Conservation (phyloP, 2,888 invertebrate genomes). For the Sphinx pinastri region DNA sequence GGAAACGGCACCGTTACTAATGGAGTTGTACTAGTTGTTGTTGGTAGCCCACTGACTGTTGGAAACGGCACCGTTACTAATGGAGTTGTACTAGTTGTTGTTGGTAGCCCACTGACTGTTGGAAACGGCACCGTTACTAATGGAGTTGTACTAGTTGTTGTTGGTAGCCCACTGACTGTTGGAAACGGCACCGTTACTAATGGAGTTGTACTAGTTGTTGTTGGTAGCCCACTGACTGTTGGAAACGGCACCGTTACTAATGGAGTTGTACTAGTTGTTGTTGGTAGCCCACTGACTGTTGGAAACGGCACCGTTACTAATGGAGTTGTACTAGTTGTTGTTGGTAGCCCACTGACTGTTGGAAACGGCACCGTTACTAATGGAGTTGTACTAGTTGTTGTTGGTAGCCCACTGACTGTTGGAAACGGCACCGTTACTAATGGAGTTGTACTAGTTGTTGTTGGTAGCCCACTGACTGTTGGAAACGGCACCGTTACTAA, state of each 20-base stretch:
- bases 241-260: constrained; percentile 29
- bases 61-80: constrained; percentile 27
- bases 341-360: not conserved
- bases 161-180: not conserved
- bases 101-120: not conserved
- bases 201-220: constrained; percentile 9
- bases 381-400: constrained; percentile 15
- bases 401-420: not conserved
- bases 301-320: constrained; percentile 27
- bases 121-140: no score
- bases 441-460: constrained; percentile 9
- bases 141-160: constrained; percentile 15
- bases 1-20: constrained; percentile 29
- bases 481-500: constrained; percentile 29
- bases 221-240: constrained; percentile 11
- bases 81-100: not conserved
- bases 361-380: no score
- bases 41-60: not conserved
- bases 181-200: constrained; percentile 28
- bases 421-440: constrained; percentile 28
- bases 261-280: constrained; percentile 17
- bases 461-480: constrained; percentile 11
- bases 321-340: not conserved
- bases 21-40: constrained; percentile 17
- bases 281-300: not conserved